Percentiles rank a stretch among this genome's conserved stretches.
Evolutionary conservation across 2,888 invertebrate species (phyloP).

Genomic region (Thera obeliscata): DNA sequence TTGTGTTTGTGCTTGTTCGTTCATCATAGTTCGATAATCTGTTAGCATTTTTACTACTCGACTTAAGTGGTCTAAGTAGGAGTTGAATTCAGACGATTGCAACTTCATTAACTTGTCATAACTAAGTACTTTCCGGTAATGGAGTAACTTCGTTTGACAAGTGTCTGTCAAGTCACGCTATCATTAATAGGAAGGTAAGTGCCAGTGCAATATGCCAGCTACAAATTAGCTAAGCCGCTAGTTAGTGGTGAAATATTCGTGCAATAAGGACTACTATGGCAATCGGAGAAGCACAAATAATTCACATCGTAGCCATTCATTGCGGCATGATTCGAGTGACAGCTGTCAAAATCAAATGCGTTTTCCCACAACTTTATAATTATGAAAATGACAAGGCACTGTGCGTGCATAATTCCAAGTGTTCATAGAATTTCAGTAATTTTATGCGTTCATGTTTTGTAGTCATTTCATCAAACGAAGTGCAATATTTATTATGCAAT

Average conservation of each 20-base stretch:
- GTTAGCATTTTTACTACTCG: conserved; percentile 14
- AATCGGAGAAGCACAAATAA: conserved; percentile 40
- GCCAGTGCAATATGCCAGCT: conserved; percentile 26
- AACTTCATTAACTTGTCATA: conserved; percentile 23
- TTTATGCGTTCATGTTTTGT: conserved; percentile 10
- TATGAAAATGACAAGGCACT: conserved; percentile 22
- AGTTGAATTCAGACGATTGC: conserved; percentile 11
- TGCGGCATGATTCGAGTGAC: conserved; percentile 34
- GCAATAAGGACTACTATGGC: conserved; percentile 41
- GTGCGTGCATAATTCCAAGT: conserved; percentile 17
- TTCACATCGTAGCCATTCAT: conserved; percentile 32
- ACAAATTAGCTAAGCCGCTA: conserved; percentile 26
- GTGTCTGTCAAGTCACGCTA: conserved; percentile 25
- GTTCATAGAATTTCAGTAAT: conserved; percentile 14
- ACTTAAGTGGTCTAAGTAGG: conserved; percentile 9
- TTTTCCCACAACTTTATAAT: conserved; percentile 23
- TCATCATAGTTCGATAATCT: conserved; percentile 32
- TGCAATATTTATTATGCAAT: conserved; percentile 15
- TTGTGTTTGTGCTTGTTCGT: conserved; percentile 42
- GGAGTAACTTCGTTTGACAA: conserved; percentile 25
- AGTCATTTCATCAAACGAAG: conserved; percentile 9
- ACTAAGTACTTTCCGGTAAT: conserved; percentile 21
- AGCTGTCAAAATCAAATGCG: conserved; percentile 29
- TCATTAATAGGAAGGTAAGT: conserved; percentile 23
- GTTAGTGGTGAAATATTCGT: conserved; percentile 32